These are phyloP conservation scores for Podargus strigoides DNA, from an alignment of 2,797 vertebrate species.

Conservation along the genomic window DNA sequence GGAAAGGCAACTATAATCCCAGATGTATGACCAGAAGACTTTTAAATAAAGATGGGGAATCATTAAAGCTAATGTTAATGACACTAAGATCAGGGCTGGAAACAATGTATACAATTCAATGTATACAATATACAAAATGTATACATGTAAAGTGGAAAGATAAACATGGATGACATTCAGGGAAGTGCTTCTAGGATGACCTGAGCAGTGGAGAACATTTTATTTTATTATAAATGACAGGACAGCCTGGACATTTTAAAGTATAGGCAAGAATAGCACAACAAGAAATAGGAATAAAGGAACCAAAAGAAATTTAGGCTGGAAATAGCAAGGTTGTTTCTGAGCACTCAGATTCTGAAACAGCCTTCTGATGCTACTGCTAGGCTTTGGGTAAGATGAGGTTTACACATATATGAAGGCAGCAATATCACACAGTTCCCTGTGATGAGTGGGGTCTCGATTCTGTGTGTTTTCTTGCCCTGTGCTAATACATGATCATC, in stretches of 20 bases:
- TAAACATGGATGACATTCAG: not conserved
- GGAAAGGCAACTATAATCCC: not conserved
- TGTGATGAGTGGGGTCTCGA: not conserved
- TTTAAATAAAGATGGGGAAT: not conserved
- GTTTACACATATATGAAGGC: not conserved
- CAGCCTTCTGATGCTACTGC: not conserved
- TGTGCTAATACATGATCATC: not conserved
- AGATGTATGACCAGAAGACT: not conserved
- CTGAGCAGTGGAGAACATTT: not conserved
- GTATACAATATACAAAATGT: too few species aligned
- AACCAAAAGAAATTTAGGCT: not conserved
- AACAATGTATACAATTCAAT: not conserved
- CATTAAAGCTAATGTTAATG: not conserved
- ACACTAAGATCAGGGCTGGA: not conserved
- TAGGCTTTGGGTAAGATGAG: not conserved
- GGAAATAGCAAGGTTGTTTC: not conserved
- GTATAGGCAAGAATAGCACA: not conserved
- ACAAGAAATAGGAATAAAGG: not conserved
- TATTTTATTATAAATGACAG: not conserved
- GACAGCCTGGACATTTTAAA: not conserved
- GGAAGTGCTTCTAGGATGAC: not conserved
- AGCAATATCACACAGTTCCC: not conserved
- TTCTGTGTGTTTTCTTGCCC: not conserved
- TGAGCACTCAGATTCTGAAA: not conserved
- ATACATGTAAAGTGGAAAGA: too few species aligned